Percentiles rank a stretch among this genome's conserved stretches.
Evolutionary conservation across 2,888 invertebrate species (phyloP).

Genomic region (Hybos culiciformis): DNA sequence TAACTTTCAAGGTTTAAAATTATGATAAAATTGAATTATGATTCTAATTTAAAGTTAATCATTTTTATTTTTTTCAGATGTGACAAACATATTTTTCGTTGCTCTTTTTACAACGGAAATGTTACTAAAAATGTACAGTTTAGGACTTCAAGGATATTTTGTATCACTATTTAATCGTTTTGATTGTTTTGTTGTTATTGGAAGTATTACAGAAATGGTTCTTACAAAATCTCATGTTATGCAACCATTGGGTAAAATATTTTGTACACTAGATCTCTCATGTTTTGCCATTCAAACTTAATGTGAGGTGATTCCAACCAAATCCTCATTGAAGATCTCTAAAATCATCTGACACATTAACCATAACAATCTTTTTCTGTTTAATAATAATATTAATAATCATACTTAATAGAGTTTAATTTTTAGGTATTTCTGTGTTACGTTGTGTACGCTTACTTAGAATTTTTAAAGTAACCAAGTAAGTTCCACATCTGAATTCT

Average conservation of each 20-base stretch:
- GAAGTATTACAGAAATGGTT: conserved; percentile 93
- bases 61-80: conserved; percentile 28
- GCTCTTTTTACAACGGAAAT: conserved; percentile 97
- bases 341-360: too few species aligned
- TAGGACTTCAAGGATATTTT: conserved; percentile 98
- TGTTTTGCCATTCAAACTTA: too few species aligned
- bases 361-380: too few species aligned
- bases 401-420: too few species aligned
- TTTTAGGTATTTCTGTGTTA: conserved; percentile 93
- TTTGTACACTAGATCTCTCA: too few species aligned
- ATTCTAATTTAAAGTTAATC: neutral
- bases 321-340: too few species aligned
- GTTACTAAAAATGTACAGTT: conserved; percentile 99
- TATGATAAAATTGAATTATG: neutral
- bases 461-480: conserved; percentile 99
- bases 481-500: conserved; percentile 39
- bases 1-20: conserved; percentile 71
- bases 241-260: conserved; percentile 92
- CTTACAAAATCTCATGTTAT: conserved; percentile 83
- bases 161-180: conserved; percentile 99
- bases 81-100: conserved; percentile 96
- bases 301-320: too few species aligned
- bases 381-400: too few species aligned
- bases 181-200: conserved; percentile 98
- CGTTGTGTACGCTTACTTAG: conserved; percentile 92